These are phyloP conservation scores for Choloepus hoffmanni DNA, from an alignment of 2,113 vertebrate species.

Conservation along the genomic window DNA sequence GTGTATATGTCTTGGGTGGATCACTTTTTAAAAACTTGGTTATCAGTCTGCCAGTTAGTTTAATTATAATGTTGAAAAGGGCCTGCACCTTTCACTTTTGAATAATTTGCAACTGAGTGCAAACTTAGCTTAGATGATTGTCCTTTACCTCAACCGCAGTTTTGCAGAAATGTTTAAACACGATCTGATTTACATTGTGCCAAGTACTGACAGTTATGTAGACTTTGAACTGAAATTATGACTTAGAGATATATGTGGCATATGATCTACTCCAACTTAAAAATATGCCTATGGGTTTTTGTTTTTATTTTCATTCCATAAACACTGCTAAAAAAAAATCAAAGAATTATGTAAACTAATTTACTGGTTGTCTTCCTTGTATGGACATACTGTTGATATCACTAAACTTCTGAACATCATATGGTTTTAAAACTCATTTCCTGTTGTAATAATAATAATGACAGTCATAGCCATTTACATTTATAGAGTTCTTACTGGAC, in stretches of 20 bases:
- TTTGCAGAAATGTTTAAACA: conserved; percentile 71
- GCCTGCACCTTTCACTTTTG: conserved; percentile 7
- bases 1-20: not conserved
- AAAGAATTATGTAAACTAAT: conserved; percentile 48
- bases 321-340: conserved; percentile 43
- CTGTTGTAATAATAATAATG: not conserved
- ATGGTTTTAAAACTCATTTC: conserved; percentile 28
- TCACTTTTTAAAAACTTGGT: conserved; percentile 13
- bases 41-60: not conserved
- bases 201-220: conserved; percentile 60
- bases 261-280: conserved; percentile 74
- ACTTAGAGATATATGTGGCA: conserved; percentile 74
- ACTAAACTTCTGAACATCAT: conserved; percentile 34
- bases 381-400: conserved; percentile 26
- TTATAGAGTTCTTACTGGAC: not conserved
- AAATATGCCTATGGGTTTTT: conserved; percentile 46
- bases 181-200: conserved; percentile 68
- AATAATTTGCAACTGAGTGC: not conserved
- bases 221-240: conserved; percentile 52
- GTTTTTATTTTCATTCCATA: not conserved
- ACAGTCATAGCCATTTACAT: not conserved
- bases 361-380: conserved; percentile 3
- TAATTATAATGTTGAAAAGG: conserved; percentile 29
- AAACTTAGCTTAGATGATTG: conserved; percentile 32
- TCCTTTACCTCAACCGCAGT: conserved; percentile 33